Percentiles rank a stretch among this genome's conserved stretches.
phyloP scores from a whole-genome alignment of 2,797 vertebrate genomes.

The Acropternis orthonyx region DNA sequence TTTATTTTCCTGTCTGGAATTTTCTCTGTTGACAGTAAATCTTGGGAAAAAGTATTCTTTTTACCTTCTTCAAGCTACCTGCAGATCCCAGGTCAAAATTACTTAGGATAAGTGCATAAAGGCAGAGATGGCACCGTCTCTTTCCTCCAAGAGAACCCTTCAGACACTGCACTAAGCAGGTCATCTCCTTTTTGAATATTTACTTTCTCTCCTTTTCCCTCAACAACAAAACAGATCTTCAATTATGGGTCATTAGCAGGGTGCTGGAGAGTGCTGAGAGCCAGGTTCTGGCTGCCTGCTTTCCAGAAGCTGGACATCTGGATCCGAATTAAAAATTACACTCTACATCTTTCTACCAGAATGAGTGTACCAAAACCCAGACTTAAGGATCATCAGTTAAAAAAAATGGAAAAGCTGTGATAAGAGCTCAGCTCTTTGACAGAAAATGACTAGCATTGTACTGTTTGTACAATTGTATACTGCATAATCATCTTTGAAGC shows the following conservation, averaged over 20 bases:
- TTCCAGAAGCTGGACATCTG: not conserved
- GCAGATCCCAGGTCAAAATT: not conserved
- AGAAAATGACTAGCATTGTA: not conserved
- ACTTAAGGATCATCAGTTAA: not conserved
- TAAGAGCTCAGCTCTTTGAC: not conserved
- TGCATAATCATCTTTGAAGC: not conserved
- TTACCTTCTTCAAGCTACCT: not conserved
- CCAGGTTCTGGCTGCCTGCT: not conserved
- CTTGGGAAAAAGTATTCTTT: not conserved
- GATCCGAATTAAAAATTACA: not conserved
- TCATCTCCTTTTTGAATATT: not conserved
- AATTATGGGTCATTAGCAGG: not conserved
- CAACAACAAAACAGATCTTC: not conserved
- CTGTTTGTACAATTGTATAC: not conserved
- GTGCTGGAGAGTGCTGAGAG: not conserved
- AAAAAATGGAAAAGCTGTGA: not conserved
- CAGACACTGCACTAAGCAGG: not conserved
- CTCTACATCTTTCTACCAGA: not conserved
- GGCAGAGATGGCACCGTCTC: not conserved
- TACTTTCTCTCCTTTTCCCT: not conserved
- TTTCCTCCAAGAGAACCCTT: not conserved
- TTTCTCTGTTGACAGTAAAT: not conserved
- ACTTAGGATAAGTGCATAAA: not conserved
- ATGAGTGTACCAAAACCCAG: not conserved
- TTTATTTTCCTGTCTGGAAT: not conserved